Base-by-base conservation (phyloP, 2,113 vertebrate species). In the Seriola aureovittata region DNA sequence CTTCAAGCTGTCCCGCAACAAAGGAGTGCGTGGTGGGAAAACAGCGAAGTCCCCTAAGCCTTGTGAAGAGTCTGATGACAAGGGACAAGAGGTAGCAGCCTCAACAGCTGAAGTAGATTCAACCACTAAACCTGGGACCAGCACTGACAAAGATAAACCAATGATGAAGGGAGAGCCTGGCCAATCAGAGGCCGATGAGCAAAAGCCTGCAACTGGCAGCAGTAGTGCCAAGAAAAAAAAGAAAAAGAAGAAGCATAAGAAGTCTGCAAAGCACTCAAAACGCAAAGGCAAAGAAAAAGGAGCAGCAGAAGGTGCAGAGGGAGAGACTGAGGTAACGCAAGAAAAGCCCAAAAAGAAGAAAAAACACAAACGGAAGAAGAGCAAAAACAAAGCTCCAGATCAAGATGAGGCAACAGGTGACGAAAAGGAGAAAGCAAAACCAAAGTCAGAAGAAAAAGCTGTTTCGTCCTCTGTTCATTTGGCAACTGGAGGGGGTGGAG, bases 161-260 rank as follows among this genome's bases (percentile, higher is more conserved):
- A 6, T 1, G 3, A 4, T 4, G 4, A 94, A 94, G 76, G 91
- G 23, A 29, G 90, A 90, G 29, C 19, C 38, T 1, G 84, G 55
- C 17, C 89, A 88, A 6, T 32, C 71, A 12, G 91, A 89, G 44
- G 65, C 63, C 1, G 93, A 90, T 32, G 93, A 59, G 46, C 91
- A 64, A 93, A 96, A 94, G 91, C 64, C 76, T 0, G 90, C 71
- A 65, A 71, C 0, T 75, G 85, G 65, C 93, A 94, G 90, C 93
- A 94, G 93, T 50, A 77, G 76, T 64, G 70, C 85, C 29, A 93
- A 93, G 88, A 96, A 96, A 5, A 98, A 97, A 57, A 97, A 98
- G 69, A 98, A 99, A 81, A 99, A 99, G 89, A 99, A 99, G 94
- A 99, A 99, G 93, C 98, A 98, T 88, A 99, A 98, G 96, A 99